phyloP scores from a whole-genome alignment of 2,888 invertebrate genomes.

The Torymus tubicola region DNA sequence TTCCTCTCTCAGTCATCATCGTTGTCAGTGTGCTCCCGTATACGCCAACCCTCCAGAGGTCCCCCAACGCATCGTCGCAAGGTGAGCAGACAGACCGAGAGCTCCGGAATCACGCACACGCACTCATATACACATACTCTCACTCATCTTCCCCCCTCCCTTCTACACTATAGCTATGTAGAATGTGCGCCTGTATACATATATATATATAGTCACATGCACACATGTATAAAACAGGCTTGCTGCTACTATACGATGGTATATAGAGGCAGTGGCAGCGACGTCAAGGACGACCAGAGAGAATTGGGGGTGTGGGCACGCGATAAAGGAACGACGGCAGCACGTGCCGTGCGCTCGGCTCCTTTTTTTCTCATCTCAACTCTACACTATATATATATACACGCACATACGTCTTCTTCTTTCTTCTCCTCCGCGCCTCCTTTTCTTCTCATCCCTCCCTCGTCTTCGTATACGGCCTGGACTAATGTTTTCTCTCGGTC shows the following conservation, averaged over 20 bases:
- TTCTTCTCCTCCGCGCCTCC: neutral
- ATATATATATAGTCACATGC: too few relatives aligned
- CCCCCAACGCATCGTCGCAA: constrained; percentile 4
- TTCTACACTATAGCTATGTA: too few relatives aligned
- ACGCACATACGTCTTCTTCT: neutral
- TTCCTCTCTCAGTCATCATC: too few relatives aligned
- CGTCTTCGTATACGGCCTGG: neutral
- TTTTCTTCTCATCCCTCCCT: neutral
- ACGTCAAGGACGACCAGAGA: constrained; percentile 13
- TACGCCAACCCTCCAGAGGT: neutral
- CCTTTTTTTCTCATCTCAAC: neutral
- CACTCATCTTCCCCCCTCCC: too few relatives aligned
- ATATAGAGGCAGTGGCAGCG: neutral
- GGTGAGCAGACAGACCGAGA: constrained; percentile 16
- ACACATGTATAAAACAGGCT: neutral
- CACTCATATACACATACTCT: too few relatives aligned
- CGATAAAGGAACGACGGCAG: neutral
- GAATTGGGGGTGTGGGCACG: too few relatives aligned
- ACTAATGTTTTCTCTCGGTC: neutral
- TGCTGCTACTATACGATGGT: neutral
- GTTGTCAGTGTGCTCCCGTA: too few relatives aligned
- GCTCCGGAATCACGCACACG: too few relatives aligned
- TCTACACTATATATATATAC: neutral
- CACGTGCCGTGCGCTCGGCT: constrained; percentile 9
- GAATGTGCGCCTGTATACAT: too few relatives aligned